Evolutionary conservation across 2,113 vertebrate species (phyloP), one percentile per base, ranked within the genome.

Genomic region (Pavo muticus): DNA sequence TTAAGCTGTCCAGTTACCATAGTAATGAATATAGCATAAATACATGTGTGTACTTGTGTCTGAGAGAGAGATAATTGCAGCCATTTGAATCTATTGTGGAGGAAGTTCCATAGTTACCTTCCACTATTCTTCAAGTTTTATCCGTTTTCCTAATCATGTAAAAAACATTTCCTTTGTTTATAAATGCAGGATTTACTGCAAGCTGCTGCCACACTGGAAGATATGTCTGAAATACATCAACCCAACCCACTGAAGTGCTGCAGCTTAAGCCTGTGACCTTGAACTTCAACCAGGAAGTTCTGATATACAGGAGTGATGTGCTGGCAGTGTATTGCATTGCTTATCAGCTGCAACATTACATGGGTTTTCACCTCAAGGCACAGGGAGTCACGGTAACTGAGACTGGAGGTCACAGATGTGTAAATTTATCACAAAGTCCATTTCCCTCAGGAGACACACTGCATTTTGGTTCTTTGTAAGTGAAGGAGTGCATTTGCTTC

Each of bases 281-380:
- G 78, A 86, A 80, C 35, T 93, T 83, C 65, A 75, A 2, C 32
- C n/a, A 71, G 42, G n/a, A 25, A 71, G 83, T 92, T 91, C 64
- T 83, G 63, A 89, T 87, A 39, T 29, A 35, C 50, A 1, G 0
- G 45, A 59, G 25, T 23, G 21, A 47, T 85, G 50, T 79, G 45
- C 45, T 92, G n/a, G 19, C 45, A 39, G 17, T 8, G 42, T 70
- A 32, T 63, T 83, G 48, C 40, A 65, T 76, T 47, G 63, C 42
- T 88, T 93, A 65, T 47, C 68, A 84, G 84, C 60, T 71, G 45
- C 35, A 71, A 39, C n/a, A 40, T 77, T 91, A 68, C 52, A 75
- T 60, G 82, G 32, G 52, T 80, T 95, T 96, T 85, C 40, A 90
- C 57, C 69, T 77, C 60, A 86, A 86, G 69, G 75, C 72, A 74